A percentile compares a stretch with the other conserved stretches of the same genome.
These are phyloP conservation scores for Dryobotodes eremita DNA, from an alignment of 2,888 invertebrate genomes.

Conservation along the genomic window DNA sequence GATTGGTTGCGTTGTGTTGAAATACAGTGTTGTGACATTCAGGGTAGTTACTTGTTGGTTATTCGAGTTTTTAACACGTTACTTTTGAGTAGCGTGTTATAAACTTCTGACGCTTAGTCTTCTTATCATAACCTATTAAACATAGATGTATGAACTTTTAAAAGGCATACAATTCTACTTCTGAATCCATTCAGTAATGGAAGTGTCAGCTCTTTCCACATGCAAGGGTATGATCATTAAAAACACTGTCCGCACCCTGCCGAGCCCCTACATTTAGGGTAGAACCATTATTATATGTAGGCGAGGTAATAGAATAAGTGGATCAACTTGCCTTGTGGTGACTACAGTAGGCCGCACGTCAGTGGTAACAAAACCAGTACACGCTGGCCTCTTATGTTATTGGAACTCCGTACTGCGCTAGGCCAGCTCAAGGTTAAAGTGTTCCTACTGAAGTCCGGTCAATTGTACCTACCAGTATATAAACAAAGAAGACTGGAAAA, in stretches of 20 bases:
- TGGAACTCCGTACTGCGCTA: neutral
- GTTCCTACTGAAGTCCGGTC: neutral
- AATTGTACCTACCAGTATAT: neutral
- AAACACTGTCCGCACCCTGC: constrained; percentile 46
- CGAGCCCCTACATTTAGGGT: constrained; percentile 44
- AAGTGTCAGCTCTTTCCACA: constrained; percentile 28
- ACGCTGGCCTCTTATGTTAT: neutral
- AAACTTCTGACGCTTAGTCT: neutral
- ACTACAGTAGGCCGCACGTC: neutral
- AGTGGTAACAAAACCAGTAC: neutral
- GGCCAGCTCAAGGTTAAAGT: neutral
- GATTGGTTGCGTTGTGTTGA: neutral
- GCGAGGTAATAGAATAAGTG: constrained; percentile 26
- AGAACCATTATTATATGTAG: constrained; percentile 25
- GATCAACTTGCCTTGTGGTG: constrained; percentile 7
- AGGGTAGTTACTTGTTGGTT: neutral
- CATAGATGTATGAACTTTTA: neutral
- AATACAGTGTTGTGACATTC: neutral
- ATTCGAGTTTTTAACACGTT: neutral
- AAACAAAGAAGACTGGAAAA: neutral
- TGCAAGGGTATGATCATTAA: constrained; percentile 38
- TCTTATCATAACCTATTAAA: neutral
- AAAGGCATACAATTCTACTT: neutral
- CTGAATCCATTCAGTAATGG: constrained; percentile 39
- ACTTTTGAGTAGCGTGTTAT: neutral